Conservation (phyloP, 2,113 vertebrate species). For the Python bivittatus region DNA sequence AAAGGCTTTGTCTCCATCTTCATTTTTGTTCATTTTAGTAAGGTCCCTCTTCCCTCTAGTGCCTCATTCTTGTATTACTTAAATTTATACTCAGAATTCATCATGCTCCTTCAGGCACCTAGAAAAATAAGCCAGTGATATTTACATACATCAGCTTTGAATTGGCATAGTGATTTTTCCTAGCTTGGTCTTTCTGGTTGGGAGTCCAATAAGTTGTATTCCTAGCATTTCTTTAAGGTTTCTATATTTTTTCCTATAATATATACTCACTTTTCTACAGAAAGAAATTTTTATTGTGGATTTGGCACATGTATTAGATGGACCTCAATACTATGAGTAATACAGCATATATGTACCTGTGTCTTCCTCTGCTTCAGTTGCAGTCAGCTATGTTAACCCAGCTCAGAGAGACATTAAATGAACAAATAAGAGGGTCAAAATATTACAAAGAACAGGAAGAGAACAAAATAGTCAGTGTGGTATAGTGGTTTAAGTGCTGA, state of each 20-base stretch:
- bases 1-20: neutral
- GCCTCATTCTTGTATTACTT: constrained; percentile 2
- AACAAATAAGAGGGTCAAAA: neutral
- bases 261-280: neutral
- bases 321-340: neutral
- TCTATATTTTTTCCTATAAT: neutral
- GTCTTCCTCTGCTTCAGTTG: neutral
- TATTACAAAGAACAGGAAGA: too few relatives aligned
- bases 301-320: neutral
- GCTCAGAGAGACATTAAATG: neutral
- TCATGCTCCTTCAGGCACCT: neutral
- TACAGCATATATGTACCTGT: neutral
- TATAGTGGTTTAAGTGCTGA: too few relatives aligned
- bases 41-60: neutral
- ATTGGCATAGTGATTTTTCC: neutral
- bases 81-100: neutral
- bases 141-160: neutral
- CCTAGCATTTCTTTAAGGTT: neutral
- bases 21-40: constrained; percentile 1
- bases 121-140: neutral
- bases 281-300: neutral
- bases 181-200: neutral
- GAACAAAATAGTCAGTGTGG: too few relatives aligned
- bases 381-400: neutral
- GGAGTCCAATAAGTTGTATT: neutral